Percentiles rank a stretch among this genome's conserved stretches.
These are phyloP conservation scores for Galbula dea DNA, from an alignment of 2,113 vertebrate genomes.

Conservation along the genomic window DNA sequence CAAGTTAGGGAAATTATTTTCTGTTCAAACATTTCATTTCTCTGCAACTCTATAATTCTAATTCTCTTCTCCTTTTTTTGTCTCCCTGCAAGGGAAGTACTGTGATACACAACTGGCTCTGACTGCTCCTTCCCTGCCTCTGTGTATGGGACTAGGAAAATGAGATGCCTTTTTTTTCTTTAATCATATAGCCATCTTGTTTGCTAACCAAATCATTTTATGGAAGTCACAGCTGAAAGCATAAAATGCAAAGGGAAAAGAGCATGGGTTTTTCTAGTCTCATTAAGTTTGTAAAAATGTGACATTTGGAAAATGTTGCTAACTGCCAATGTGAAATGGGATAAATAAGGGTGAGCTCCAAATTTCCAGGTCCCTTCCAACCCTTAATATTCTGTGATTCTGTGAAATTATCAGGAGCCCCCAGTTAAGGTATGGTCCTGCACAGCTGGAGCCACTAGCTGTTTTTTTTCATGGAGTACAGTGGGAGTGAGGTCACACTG, in stretches of 20 bases:
- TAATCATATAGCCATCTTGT: slow-evolving; percentile 43
- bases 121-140: neutral
- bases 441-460: neutral
- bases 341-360: neutral
- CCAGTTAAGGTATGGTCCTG: neutral
- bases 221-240: slow-evolving; percentile 25
- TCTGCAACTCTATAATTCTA: slow-evolving; percentile 54
- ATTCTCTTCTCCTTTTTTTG: neutral
- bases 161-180: slow-evolving; percentile 5
- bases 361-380: neutral
- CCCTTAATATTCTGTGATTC: neutral
- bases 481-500: neutral
- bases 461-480: neutral
- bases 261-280: neutral
- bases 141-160: neutral
- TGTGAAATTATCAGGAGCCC: neutral
- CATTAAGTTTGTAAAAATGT: neutral
- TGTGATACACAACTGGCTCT: neutral
- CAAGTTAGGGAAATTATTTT: slow-evolving; percentile 72
- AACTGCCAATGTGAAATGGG: neutral
- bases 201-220: slow-evolving; percentile 45
- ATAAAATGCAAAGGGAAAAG: neutral
- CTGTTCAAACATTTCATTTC: slow-evolving; percentile 73
- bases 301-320: neutral
- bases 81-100: neutral